phyloP scores from a whole-genome alignment of 2,113 vertebrate genomes.

The Paralichthys olivaceus region DNA sequence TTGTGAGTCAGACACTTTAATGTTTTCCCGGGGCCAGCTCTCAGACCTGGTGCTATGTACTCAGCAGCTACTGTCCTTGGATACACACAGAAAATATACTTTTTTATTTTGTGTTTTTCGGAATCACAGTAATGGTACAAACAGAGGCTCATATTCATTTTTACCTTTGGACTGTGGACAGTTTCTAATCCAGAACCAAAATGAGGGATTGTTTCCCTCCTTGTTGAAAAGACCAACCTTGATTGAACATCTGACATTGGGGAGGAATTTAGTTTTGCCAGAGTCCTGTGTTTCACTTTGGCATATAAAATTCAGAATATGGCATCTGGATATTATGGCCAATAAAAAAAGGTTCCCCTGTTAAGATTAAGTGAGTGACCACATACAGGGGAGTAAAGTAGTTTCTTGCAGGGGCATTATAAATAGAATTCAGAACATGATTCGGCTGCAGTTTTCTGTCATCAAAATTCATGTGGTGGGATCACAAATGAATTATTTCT shows the following conservation, averaged over 20 bases:
- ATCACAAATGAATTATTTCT: slow-evolving; percentile 6
- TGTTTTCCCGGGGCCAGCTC: not conserved
- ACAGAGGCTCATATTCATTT: not conserved
- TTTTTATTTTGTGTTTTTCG: not conserved
- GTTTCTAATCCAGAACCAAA: not conserved
- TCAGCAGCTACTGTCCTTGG: slow-evolving; percentile 3
- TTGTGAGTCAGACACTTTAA: not conserved
- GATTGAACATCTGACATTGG: not conserved
- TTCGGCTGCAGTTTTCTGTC: not conserved
- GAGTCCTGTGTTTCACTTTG: not conserved
- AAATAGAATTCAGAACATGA: not conserved
- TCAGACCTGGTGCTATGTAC: not conserved
- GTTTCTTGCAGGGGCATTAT: not conserved
- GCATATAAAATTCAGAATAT: not conserved
- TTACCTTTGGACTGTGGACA: not conserved
- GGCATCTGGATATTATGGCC: not conserved
- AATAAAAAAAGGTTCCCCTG: not conserved
- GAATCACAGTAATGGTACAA: not conserved
- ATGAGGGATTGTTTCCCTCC: not conserved
- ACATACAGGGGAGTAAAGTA: not conserved
- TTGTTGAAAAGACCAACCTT: not conserved
- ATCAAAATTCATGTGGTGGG: not conserved
- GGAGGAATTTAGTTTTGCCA: not conserved
- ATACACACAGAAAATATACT: slow-evolving; percentile 11
- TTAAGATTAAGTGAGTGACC: not conserved